Percentiles rank a stretch among this genome's conserved stretches.
Evolutionary conservation across 2,113 vertebrate genomes (phyloP).

Genomic region (Mystacornis crossleyi): DNA sequence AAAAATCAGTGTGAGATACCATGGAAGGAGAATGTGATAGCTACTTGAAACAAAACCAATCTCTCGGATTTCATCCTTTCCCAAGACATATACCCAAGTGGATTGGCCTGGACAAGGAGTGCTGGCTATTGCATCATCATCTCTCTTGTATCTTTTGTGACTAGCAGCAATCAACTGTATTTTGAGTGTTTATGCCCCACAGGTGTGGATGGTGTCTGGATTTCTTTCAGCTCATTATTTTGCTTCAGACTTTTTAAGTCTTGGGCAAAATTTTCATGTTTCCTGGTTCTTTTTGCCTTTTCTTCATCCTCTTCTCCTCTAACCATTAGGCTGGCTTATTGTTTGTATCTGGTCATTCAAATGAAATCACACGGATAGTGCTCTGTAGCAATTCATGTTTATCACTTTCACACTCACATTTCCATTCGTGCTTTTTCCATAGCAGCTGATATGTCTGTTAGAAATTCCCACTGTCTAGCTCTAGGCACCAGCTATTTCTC

Average conservation of each 20-base stretch:
- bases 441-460: not conserved
- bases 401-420: not conserved
- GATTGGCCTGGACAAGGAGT: not conserved
- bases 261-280: not conserved
- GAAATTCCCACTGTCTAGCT: not conserved
- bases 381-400: not conserved
- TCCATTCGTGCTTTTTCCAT: not conserved
- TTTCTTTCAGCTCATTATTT: not conserved
- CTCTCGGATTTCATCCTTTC: not conserved
- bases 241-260: not conserved
- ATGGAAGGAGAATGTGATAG: not conserved
- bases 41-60: not conserved
- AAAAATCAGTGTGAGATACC: not conserved
- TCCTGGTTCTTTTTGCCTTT: not conserved
- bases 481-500: not conserved
- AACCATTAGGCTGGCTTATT: not conserved
- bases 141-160: not conserved
- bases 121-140: not conserved
- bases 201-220: not conserved
- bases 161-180: not conserved
- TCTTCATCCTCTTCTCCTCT: not conserved
- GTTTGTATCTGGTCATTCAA: not conserved
- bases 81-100: accelerated
- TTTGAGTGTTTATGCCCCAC: not conserved
- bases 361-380: not conserved